Conservation (phyloP, 2,797 vertebrate species). For the Crypturellus tataupa region DNA sequence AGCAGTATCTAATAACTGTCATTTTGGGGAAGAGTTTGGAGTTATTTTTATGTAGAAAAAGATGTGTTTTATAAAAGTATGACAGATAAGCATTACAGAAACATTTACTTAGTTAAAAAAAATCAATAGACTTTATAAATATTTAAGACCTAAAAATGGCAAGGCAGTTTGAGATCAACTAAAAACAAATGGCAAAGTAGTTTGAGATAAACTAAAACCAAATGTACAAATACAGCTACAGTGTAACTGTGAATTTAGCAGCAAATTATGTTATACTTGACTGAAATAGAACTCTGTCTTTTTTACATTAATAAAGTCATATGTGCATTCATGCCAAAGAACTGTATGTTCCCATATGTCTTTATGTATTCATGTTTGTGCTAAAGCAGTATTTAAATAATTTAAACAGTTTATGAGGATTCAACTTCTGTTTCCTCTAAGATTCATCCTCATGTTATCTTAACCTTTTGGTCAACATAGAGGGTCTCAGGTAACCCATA, state of each 20-base stretch:
- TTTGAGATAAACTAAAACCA: slow-evolving; percentile 59
- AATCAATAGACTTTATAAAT: slow-evolving; percentile 27
- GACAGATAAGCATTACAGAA: not conserved
- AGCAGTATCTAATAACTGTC: not conserved
- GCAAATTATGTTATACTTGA: not conserved
- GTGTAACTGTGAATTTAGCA: slow-evolving; percentile 45
- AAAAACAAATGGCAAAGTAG: slow-evolving; percentile 32
- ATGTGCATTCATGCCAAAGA: not conserved
- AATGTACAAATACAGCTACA: slow-evolving; percentile 52
- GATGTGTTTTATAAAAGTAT: not conserved
- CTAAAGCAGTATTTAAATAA: not conserved
- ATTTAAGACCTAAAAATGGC: slow-evolving; percentile 50
- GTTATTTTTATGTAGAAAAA: not conserved
- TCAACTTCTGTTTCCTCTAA: not conserved
- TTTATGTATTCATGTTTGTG: not conserved
- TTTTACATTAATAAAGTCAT: slow-evolving; percentile 11
- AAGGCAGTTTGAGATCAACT: slow-evolving; percentile 35
- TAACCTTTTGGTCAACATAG: not conserved
- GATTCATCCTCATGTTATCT: not conserved
- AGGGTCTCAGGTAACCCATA: rapidly evolving
- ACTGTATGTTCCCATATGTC: not conserved
- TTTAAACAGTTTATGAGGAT: not conserved
- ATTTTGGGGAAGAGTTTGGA: not conserved
- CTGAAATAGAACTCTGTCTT: slow-evolving; percentile 37
- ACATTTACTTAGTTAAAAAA: not conserved